Evolutionary conservation across 2,888 invertebrate genomes (phyloP).

Genomic region (Drosophila austrosaltans): DNA sequence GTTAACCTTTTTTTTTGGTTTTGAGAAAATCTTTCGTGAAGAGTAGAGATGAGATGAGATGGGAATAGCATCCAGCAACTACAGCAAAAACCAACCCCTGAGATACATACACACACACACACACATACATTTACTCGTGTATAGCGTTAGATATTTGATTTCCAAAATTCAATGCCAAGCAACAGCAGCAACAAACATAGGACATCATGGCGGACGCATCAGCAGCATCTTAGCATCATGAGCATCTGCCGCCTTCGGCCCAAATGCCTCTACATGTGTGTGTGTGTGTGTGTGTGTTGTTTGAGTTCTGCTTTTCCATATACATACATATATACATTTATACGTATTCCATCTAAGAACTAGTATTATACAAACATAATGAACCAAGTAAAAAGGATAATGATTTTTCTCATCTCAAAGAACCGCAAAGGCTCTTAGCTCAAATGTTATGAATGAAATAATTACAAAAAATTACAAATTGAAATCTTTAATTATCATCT

Average conservation of each 20-base stretch:
- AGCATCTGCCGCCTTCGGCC: constrained; percentile 48
- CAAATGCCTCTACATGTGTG: constrained; percentile 26
- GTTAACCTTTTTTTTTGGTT: constrained; percentile 42
- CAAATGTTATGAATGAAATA: not conserved
- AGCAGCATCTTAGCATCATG: constrained; percentile 37
- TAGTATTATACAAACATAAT: not conserved
- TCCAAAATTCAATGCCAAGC: constrained; percentile 53
- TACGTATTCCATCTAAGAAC: constrained; percentile 1
- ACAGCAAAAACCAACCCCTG: constrained; percentile 64
- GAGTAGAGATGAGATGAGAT: constrained; percentile 24
- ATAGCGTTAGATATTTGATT: constrained; percentile 72
- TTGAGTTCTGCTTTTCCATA: not conserved
- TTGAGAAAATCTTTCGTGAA: constrained; percentile 38
- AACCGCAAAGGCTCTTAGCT: not conserved
- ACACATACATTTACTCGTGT: not conserved
- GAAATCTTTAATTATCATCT: not conserved
- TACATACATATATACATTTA: not conserved
- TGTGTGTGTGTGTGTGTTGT: not conserved
- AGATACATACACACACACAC: constrained; percentile 8
- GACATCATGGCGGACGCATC: constrained; percentile 48
- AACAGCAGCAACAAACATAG: constrained; percentile 43
- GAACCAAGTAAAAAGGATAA: not conserved
- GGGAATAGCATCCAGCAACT: not conserved
- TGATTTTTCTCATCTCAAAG: not conserved
- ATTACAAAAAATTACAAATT: not conserved